These are phyloP conservation scores for Falco naumanni DNA, from an alignment of 2,797 vertebrate genomes.

Conservation along the genomic window DNA sequence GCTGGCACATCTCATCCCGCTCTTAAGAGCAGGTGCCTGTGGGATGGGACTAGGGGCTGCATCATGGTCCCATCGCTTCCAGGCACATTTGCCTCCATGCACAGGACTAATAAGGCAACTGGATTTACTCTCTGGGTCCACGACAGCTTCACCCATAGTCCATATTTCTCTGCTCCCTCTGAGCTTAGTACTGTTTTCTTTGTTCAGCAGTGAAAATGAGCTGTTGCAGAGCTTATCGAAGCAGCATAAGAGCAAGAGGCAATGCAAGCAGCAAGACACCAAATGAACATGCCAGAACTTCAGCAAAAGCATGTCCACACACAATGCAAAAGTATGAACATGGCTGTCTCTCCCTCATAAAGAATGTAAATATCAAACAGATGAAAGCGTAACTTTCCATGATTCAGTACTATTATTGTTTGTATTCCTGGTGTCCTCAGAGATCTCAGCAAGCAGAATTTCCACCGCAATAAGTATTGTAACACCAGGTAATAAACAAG, in stretches of 20 bases:
- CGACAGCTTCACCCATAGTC: background rate
- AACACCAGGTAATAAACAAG: conserved; percentile 28
- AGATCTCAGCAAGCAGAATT: conserved; percentile 26
- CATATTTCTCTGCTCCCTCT: background rate
- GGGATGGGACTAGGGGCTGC: background rate
- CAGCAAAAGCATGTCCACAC: background rate
- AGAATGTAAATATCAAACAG: conserved; percentile 60
- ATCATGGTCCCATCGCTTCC: background rate
- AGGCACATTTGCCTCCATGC: background rate
- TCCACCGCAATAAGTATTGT: background rate
- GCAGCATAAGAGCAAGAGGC: background rate
- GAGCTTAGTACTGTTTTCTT: background rate
- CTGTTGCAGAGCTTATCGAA: background rate
- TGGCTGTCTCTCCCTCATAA: background rate
- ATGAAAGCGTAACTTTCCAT: conserved; percentile 50
- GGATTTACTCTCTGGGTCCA: background rate
- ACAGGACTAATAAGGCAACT: background rate
- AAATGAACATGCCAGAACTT: background rate
- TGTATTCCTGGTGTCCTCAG: conserved; percentile 39
- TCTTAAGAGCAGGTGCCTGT: background rate
- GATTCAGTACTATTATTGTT: conserved; percentile 37
- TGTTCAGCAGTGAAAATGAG: background rate
- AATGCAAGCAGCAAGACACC: background rate
- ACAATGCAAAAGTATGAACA: background rate
- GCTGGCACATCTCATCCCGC: background rate